phyloP scores from a whole-genome alignment of 2,113 vertebrate species.

The Sapajus apella region DNA sequence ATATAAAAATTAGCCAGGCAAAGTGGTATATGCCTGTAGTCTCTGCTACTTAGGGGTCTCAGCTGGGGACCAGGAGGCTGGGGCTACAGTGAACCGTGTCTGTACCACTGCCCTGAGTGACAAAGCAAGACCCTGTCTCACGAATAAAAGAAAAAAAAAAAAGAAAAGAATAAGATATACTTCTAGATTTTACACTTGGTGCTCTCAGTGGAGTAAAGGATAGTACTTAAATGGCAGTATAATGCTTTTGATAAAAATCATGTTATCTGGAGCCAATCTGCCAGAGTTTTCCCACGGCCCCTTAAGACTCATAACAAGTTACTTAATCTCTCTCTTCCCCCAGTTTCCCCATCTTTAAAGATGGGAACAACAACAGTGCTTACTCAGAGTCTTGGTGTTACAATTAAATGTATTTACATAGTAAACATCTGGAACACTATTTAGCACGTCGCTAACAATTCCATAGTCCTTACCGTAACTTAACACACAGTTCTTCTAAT shows the following conservation, averaged over 20 bases:
- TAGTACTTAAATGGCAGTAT: background rate
- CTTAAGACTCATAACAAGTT: background rate
- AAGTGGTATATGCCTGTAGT: too few relatives aligned
- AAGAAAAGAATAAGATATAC: background rate
- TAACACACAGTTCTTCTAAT: background rate
- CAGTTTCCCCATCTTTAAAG: slow-evolving; percentile 25
- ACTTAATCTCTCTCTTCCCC: background rate
- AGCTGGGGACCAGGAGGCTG: too few relatives aligned
- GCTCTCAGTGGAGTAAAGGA: background rate
- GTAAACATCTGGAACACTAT: background rate
- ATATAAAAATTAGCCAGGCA: too few relatives aligned
- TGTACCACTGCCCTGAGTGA: too few relatives aligned
- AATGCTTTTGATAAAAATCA: background rate
- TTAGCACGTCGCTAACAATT: background rate
- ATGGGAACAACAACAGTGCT: background rate
- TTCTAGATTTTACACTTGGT: background rate
- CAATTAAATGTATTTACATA: background rate
- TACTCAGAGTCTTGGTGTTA: background rate
- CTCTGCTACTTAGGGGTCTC: too few relatives aligned
- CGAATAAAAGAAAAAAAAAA: too few relatives aligned
- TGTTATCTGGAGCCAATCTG: background rate
- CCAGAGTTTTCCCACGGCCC: background rate
- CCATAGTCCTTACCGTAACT: background rate
- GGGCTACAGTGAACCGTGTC: too few relatives aligned
- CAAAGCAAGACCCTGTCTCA: too few relatives aligned